Conservation (phyloP, 2,888 invertebrate species). For the Polylopha cassiicola region DNA sequence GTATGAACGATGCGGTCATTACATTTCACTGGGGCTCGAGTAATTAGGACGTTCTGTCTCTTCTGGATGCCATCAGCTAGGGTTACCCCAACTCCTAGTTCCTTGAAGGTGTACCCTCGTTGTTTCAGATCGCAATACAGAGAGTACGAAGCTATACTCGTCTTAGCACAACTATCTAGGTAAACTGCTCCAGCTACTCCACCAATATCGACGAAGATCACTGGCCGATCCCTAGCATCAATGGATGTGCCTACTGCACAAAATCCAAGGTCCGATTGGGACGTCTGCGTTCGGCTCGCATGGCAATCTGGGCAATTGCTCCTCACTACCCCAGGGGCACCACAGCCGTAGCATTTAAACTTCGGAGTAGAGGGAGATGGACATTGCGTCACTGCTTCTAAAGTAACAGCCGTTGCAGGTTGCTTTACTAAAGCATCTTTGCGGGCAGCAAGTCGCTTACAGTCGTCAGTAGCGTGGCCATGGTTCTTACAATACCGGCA, state of each 20-base stretch:
- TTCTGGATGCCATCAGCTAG: slow-evolving; percentile 22
- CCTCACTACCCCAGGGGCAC: slow-evolving; percentile 21
- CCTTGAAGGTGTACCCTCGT: slow-evolving; percentile 10
- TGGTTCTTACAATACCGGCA: too few relatives aligned
- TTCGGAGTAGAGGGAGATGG: slow-evolving; percentile 15
- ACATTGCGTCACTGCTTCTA: slow-evolving; percentile 7
- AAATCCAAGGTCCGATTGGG: slow-evolving; percentile 12
- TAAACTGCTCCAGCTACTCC: slow-evolving; percentile 12
- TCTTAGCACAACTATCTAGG: slow-evolving; percentile 22
- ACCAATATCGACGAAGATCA: slow-evolving; percentile 13
- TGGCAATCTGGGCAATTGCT: slow-evolving; percentile 18
- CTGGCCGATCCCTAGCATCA: slow-evolving; percentile 19
- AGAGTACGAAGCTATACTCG: slow-evolving; percentile 21
- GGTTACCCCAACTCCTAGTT: slow-evolving; percentile 10
- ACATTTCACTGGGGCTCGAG: slow-evolving; percentile 11
- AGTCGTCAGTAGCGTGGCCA: too few relatives aligned
- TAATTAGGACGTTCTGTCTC: slow-evolving; percentile 12
- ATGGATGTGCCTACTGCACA: slow-evolving; percentile 10
- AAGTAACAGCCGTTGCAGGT: too few relatives aligned
- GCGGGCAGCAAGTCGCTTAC: too few relatives aligned
- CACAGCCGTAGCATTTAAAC: slow-evolving; percentile 22
- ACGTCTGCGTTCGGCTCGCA: not conserved
- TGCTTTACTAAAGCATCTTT: too few relatives aligned
- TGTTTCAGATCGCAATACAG: slow-evolving; percentile 12
- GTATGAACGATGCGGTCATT: slow-evolving; percentile 21